phyloP scores from a whole-genome alignment of 2,797 vertebrate species.

The Poeciliopsis gracilis region DNA sequence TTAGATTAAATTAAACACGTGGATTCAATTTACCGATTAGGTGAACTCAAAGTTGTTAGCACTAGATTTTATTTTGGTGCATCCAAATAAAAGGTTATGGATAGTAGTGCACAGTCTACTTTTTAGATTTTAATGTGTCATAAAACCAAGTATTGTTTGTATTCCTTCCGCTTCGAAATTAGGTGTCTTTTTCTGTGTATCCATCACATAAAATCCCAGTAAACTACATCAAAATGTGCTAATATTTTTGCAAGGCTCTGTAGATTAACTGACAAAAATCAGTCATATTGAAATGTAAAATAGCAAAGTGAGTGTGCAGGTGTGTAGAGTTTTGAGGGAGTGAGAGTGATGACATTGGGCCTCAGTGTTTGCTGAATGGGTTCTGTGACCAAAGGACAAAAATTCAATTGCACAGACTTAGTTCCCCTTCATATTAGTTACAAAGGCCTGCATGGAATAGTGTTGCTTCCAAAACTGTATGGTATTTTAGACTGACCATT shows the following conservation, averaged over 20 bases:
- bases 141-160: background rate
- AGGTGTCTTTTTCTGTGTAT: background rate
- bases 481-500: background rate
- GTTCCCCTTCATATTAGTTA: background rate
- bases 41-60: background rate
- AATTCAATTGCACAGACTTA: background rate
- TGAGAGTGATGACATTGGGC: no score
- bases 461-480: background rate
- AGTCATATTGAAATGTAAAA: no score
- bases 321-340: no score
- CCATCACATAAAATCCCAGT: background rate
- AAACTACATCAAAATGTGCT: background rate
- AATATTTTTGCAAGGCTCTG: background rate
- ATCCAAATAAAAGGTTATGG: background rate
- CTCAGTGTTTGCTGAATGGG: background rate
- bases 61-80: background rate
- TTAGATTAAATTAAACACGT: background rate
- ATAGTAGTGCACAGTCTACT: background rate
- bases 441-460: background rate
- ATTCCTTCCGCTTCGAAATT: background rate
- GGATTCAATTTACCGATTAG: no score
- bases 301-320: no score
- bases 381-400: background rate
- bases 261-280: no score
- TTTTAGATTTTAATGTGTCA: background rate